Evolutionary conservation across 2,888 invertebrate genomes (phyloP), one percentile per base, ranked within the genome.

Genomic region (Scaptomyza polygonia): DNA sequence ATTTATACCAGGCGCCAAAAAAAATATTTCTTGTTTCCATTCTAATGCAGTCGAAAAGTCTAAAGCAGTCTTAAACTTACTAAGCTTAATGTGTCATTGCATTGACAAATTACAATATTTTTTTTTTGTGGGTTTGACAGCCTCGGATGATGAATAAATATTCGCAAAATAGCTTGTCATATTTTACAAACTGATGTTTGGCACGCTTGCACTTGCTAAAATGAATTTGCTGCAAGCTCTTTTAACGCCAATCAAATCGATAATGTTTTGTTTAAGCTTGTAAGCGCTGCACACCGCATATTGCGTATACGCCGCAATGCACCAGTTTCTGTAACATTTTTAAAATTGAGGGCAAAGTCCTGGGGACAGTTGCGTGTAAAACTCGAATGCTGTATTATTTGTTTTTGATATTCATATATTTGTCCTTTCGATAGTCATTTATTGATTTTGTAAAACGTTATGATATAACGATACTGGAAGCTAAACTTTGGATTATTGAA

Each of bases 191-290:
- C 11, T 48, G 18, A n/a, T 34, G 9, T 49, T 49, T 34, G 48
- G 48, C 34, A 49, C 34, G 49, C 34, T 34, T 14, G 21, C n/a
- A 49, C 14, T 25, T 14, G n/a, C 14, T 14, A 25, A 32, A 5
- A 3, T 0, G 1, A 9, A 18, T 32, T 32, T 34, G 12, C n/a
- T 32, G 11, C 2, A n/a, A 25, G 11, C 34, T 3, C 6, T 49
- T 49, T 34, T 6, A 34, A 11, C 59, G 59, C 54, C 59, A 66
- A 73, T 73, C 57, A 70, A 70, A 73, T 75, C 72, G 66, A 73
- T 73, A 70, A 51, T 55, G 59, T 57, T 70, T 57, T 61, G 65
- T 58, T 9, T 9, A 30, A 18, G 32, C 18, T 18, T 47, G 18
- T 47, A 12, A 47, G 72, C 72, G 36, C 29, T 44, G 45, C 56